Evolutionary conservation across 2,797 vertebrate genomes (phyloP), one percentile per base, ranked within the genome.

Genomic region (Sebastes trivittatus): DNA sequence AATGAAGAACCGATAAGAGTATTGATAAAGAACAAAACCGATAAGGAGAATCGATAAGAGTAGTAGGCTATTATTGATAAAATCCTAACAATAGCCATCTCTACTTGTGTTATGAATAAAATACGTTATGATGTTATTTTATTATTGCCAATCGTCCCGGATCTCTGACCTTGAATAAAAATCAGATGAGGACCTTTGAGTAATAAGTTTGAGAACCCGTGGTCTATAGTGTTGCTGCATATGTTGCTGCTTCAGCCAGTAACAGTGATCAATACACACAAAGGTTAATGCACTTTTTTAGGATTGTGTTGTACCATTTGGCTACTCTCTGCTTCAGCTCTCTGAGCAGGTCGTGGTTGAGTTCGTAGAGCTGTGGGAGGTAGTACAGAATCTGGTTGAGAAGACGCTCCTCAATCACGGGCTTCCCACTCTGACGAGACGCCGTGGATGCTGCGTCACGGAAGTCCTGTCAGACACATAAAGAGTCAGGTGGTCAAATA

Each of bases 331-430:
- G 95, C 86, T 97, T 95, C 87, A 99, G 94, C 87, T 99, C 98
- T 65, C 91, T 95, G 81, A 99, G 95, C 85, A 99, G 96, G 92
- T 97, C 96, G 22, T 96, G 92, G 89, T 99, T 99, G 80, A 99
- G 97, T 87, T 99, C 96, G 1, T 99, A 98, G 54, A 99, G 95
- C 92, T 99, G 98, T 66, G 98, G 98, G 81, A 99, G 95, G 89
- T 96, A 97, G 92, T 97, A 98, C 8, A 99, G 94, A 92, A 99
- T 98, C 96, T 98, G 98, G 89, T 97, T 97, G 85, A 99, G 95
- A 46, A 95, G 89, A 75, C 96, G 96, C 64, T 99, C 98, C 83
- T 99, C 98, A 83, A 99, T 97, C 91, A 99, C 96, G 6, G 97
- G 94, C 82, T 99, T 99, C 77, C 97, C 97, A 77, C 94, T 95